phyloP scores from a whole-genome alignment of 2,888 invertebrate genomes.

The Nasonovia ribisnigri region DNA sequence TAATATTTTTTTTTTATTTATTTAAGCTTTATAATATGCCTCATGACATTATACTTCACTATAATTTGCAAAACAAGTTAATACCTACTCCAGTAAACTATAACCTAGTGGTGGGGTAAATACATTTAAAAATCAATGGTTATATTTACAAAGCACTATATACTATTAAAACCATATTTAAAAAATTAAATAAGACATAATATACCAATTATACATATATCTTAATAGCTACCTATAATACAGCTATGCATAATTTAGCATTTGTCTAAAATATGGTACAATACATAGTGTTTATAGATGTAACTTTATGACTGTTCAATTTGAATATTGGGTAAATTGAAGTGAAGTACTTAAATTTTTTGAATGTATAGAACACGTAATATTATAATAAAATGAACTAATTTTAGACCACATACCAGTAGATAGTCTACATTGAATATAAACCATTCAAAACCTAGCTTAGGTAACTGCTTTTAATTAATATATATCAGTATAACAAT shows the following conservation, averaged over 20 bases:
- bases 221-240: neutral
- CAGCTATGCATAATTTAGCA: neutral
- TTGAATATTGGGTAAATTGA: too few relatives aligned
- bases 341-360: neutral
- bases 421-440: neutral
- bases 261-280: neutral
- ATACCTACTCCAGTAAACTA: neutral
- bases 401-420: neutral
- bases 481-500: neutral
- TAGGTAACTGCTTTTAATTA: neutral
- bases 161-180: neutral
- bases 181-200: neutral
- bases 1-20: constrained; percentile 2
- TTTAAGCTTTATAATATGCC: neutral
- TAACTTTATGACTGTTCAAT: too few relatives aligned
- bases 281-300: neutral
- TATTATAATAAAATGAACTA: neutral
- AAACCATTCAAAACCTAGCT: neutral
- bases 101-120: neutral
- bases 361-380: neutral
- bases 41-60: neutral
- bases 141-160: too few relatives aligned
- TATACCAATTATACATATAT: neutral
- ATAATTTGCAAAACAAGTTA: neutral
- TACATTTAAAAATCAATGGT: neutral